Evolutionary conservation across 2,888 invertebrate genomes (phyloP).

Genomic region (Trimorus sp.): DNA sequence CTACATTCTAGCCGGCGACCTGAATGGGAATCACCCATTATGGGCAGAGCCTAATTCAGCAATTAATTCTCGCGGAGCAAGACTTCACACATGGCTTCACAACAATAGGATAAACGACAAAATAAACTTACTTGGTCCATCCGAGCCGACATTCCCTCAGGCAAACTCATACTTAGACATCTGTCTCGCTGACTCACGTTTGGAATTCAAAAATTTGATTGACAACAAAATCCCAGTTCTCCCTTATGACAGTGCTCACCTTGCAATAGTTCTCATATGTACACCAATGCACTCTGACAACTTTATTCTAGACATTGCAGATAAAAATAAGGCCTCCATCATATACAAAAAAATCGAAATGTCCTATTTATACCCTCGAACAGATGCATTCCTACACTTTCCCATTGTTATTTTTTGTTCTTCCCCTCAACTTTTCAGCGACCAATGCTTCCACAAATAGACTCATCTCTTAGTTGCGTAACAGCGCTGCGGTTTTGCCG

Average conservation of each 20-base stretch:
- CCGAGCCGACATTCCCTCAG: neutral
- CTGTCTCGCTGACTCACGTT: neutral
- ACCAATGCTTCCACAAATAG: too few species aligned
- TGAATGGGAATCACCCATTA: slow-evolving; percentile 17
- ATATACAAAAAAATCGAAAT: neutral
- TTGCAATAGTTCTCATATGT: neutral
- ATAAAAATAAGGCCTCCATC: neutral
- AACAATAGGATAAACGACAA: too few species aligned
- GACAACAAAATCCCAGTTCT: neutral
- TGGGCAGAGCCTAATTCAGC: neutral
- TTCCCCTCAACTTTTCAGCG: too few species aligned
- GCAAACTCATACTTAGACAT: neutral
- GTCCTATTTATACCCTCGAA: too few species aligned
- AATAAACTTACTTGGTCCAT: too few species aligned
- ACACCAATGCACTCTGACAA: neutral
- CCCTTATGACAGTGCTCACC: neutral
- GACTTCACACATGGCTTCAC: too few species aligned
- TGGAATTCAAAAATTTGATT: neutral
- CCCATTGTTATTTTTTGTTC: too few species aligned
- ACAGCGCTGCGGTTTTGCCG: too few species aligned
- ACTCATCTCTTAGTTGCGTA: too few species aligned
- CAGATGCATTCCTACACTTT: too few species aligned
- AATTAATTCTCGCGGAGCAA: too few species aligned
- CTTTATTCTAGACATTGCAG: neutral
- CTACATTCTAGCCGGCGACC: slow-evolving; percentile 35